Conservation (phyloP, 2,797 vertebrate genomes). For the Sebastes diploproa region DNA sequence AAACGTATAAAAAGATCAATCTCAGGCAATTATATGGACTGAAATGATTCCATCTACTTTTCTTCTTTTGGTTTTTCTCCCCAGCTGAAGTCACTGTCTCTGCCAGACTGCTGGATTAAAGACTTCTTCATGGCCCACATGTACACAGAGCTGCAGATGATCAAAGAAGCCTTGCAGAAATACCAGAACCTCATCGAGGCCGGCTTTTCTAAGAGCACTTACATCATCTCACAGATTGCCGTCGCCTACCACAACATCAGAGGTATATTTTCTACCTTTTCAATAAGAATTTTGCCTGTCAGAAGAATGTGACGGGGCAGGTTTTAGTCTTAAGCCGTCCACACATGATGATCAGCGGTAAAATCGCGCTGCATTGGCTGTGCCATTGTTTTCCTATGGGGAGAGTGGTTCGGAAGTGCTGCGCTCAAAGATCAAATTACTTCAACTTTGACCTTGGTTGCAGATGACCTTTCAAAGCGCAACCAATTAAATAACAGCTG, state of each 20-base stretch:
- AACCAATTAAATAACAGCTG: background rate
- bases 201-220: conserved; percentile 98
- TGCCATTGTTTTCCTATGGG: background rate
- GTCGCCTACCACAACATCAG: conserved; percentile 99
- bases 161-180: conserved; percentile 97
- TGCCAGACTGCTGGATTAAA: conserved; percentile 97
- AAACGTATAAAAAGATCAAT: background rate
- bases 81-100: conserved; percentile 95
- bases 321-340: background rate
- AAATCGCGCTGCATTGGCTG: too few relatives aligned
- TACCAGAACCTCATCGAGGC: conserved; percentile 97
- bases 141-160: conserved; percentile 98
- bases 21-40: background rate
- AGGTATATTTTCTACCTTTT: conserved; percentile 78
- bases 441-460: background rate
- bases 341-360: too few relatives aligned
- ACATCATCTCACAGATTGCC: conserved; percentile 98
- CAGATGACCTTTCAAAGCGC: background rate
- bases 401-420: background rate
- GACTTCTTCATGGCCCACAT: conserved; percentile 99
- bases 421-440: background rate
- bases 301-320: background rate
- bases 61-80: background rate
- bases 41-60: background rate
- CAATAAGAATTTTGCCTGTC: background rate